Base-by-base conservation (phyloP, 2,113 vertebrate genomes). In the Empidonax alnorum region DNA sequence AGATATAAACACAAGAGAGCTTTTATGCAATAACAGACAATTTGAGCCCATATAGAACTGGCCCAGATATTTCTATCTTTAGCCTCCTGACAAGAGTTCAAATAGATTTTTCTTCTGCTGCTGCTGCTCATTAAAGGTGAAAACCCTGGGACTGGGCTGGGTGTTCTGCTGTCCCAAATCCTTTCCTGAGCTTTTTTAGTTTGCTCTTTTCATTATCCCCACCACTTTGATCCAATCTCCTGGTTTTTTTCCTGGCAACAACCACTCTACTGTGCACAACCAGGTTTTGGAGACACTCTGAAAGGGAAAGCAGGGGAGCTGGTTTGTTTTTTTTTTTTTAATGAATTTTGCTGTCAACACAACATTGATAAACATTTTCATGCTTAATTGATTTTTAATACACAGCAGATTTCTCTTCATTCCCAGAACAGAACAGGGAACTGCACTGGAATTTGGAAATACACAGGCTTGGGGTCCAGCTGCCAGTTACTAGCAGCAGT, bases 91-190 rank as follows among this genome's bases (percentile, higher is more conserved):
- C 47, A 75, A 6, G n/a, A 79, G 74, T 89, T 92, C 46, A 91
- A 30, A 35, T 69, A 16, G 33, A 33, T 63, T 84, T 84, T 69
- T 10, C 33, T 92, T 9, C 44, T 83, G 6, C 66, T 84, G 37
- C 66, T 87, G 37, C 69, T 94, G 53, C 78, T 96, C 28, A 50
- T 85, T 87, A 49, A 30, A 88, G 85, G 50, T 87, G 84, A 94
- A 96, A 73, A 42, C 67, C 67, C 30, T 85, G 53, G 66, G 81
- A 67, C 49, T 66, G 14, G 63, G 50, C 28, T 73, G 42, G 30
- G 22, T 69, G 10, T 88, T 93, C 63, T 85, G 63, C 75, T 80
- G 31, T 73, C 74, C 82, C 87, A 94, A 25, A 79, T 89, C 28
- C 63, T 93, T 23, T 46, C 28, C 49, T 83, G 21, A 73, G 71